A percentile compares a stretch with the other conserved stretches of the same genome.
phyloP scores from a whole-genome alignment of 2,113 vertebrate genomes.

The Bujurquina vittata region DNA sequence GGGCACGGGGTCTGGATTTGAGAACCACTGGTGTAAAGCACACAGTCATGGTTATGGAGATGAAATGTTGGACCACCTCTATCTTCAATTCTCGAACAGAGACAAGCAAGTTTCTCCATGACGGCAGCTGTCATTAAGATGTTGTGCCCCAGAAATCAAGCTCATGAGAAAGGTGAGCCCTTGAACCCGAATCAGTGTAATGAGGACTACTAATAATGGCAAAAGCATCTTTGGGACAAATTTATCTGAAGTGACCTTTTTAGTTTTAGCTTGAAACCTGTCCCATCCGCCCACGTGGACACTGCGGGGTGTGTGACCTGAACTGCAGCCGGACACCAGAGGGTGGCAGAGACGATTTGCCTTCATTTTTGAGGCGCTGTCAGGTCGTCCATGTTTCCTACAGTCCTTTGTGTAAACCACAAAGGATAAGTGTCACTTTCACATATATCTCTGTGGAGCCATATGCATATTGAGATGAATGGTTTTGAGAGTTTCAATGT shows the following conservation, averaged over 20 bases:
- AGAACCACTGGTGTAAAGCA: too few relatives aligned
- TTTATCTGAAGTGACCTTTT: background rate
- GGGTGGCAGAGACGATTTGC: background rate
- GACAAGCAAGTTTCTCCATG: background rate
- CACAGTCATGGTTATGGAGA: background rate
- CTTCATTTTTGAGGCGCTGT: background rate
- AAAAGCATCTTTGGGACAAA: background rate
- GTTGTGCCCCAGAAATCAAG: background rate
- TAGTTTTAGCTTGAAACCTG: background rate
- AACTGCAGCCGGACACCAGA: background rate
- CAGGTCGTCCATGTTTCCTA: background rate
- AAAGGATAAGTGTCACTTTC: slow-evolving; percentile 2
- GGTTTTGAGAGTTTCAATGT: slow-evolving; percentile 21
- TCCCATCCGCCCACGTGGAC: background rate
- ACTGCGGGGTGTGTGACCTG: background rate
- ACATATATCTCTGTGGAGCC: background rate
- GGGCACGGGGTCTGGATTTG: too few relatives aligned
- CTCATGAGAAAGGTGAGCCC: background rate
- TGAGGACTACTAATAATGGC: background rate
- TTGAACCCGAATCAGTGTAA: background rate
- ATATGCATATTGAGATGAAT: slow-evolving; percentile 2
- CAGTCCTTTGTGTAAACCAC: background rate
- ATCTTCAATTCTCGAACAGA: background rate
- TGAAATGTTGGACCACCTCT: background rate
- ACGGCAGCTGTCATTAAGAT: background rate